A percentile compares a stretch with the other conserved stretches of the same genome.
These are phyloP conservation scores for Camptogramma bilineatum DNA, from an alignment of 2,888 invertebrate species.

Conservation along the genomic window DNA sequence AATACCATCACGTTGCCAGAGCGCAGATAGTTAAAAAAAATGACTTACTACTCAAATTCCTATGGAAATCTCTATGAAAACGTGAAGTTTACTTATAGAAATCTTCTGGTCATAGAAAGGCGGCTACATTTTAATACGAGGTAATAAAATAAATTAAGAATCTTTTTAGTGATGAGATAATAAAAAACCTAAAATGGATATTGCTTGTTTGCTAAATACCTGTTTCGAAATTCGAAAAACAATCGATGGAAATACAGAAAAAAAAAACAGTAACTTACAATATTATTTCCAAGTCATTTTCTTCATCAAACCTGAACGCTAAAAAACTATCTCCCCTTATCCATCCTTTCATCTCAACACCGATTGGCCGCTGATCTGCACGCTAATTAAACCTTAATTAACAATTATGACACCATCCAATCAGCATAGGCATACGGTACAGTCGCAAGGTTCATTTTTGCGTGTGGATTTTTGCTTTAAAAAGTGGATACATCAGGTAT, in stretches of 20 bases:
- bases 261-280: not conserved
- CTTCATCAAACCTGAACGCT: not conserved
- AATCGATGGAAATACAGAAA: not conserved
- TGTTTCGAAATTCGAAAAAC: too few relatives aligned
- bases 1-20: too few relatives aligned
- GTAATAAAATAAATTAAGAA: too few relatives aligned
- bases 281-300: not conserved
- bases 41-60: too few relatives aligned
- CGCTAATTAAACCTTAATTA: constrained; percentile 61
- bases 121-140: too few relatives aligned
- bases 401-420: constrained; percentile 64
- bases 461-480: constrained; percentile 52
- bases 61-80: too few relatives aligned
- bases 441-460: constrained; percentile 48
- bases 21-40: too few relatives aligned
- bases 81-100: too few relatives aligned
- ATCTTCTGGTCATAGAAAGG: too few relatives aligned
- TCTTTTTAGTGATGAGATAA: too few relatives aligned
- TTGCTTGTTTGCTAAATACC: too few relatives aligned
- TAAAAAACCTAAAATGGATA: too few relatives aligned
- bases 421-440: constrained; percentile 56
- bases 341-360: constrained; percentile 23
- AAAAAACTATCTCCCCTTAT: constrained; percentile 11
- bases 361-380: constrained; percentile 50
- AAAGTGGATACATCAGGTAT: constrained; percentile 69